Percentiles rank a stretch among this genome's conserved stretches.
Conservation (phyloP, 2,888 invertebrate species). For the Hypselothyrea guttata region DNA sequence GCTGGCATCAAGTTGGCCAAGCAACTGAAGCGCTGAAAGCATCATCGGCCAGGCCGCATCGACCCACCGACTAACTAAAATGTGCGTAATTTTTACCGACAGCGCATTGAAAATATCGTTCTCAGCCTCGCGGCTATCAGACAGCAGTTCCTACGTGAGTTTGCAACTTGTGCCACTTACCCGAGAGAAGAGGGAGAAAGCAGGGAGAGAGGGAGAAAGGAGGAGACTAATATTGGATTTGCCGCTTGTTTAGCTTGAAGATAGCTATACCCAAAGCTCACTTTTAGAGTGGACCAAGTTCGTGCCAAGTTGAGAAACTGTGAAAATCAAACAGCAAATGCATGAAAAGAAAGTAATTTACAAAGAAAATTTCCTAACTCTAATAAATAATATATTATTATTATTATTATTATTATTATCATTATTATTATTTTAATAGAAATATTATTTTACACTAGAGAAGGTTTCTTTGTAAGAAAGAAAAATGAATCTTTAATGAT, state of each 20-base stretch:
- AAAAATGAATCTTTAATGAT: no score
- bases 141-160: slow-evolving; percentile 55
- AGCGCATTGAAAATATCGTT: slow-evolving; percentile 72
- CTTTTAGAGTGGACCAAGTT: no score
- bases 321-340: no score
- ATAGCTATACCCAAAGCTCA: slow-evolving; percentile 15
- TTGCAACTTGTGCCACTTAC: slow-evolving; percentile 48
- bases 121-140: slow-evolving; percentile 58
- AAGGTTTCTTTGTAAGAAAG: no score
- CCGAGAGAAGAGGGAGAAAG: neutral
- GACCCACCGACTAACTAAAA: slow-evolving; percentile 59
- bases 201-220: neutral
- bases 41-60: slow-evolving; percentile 27
- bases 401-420: no score
- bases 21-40: slow-evolving; percentile 55
- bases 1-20: slow-evolving; percentile 52
- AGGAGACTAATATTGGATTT: slow-evolving; percentile 48
- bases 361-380: no score
- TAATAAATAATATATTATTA: no score
- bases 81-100: slow-evolving; percentile 76
- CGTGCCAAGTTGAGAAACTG: no score
- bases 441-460: no score
- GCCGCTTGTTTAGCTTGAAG: slow-evolving; percentile 29
- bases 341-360: no score
- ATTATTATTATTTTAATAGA: no score